These are phyloP conservation scores for Masnerella sp. DNA, from an alignment of 2,888 invertebrate genomes.

Conservation along the genomic window DNA sequence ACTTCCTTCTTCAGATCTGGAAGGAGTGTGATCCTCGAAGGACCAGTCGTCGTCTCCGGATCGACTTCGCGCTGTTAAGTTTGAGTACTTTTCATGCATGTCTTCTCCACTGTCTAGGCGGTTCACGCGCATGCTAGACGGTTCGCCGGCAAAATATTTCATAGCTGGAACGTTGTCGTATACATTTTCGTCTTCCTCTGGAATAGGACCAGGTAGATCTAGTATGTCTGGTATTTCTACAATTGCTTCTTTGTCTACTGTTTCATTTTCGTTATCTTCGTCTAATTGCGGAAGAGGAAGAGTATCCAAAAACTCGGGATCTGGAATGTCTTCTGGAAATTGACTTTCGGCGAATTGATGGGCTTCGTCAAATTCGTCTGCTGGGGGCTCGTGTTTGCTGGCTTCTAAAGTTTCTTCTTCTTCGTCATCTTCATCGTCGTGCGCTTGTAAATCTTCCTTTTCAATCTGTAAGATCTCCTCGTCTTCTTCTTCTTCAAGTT, in stretches of 20 bases:
- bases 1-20: constrained; percentile 53
- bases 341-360: constrained; percentile 73
- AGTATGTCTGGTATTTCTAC: constrained; percentile 66
- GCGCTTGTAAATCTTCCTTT: constrained; percentile 23
- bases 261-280: constrained; percentile 71
- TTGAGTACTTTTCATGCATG: constrained; percentile 74
- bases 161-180: constrained; percentile 76
- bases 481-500: constrained; percentile 42
- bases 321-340: constrained; percentile 63
- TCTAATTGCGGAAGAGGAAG: constrained; percentile 69
- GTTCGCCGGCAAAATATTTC: constrained; percentile 71
- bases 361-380: constrained; percentile 70
- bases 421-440: constrained; percentile 23
- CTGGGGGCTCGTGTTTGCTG: constrained; percentile 33
- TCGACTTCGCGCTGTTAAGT: constrained; percentile 67
- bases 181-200: constrained; percentile 73
- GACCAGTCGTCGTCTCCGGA: constrained; percentile 73
- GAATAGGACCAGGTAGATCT: constrained; percentile 71
- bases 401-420: constrained; percentile 43
- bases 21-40: constrained; percentile 65
- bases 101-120: constrained; percentile 74
- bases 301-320: constrained; percentile 62
- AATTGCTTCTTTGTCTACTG: constrained; percentile 66
- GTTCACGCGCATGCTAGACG: constrained; percentile 70
- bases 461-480: constrained; percentile 32